Evolutionary conservation across 2,797 vertebrate species (phyloP).

Genomic region (Cossypha polioptera): DNA sequence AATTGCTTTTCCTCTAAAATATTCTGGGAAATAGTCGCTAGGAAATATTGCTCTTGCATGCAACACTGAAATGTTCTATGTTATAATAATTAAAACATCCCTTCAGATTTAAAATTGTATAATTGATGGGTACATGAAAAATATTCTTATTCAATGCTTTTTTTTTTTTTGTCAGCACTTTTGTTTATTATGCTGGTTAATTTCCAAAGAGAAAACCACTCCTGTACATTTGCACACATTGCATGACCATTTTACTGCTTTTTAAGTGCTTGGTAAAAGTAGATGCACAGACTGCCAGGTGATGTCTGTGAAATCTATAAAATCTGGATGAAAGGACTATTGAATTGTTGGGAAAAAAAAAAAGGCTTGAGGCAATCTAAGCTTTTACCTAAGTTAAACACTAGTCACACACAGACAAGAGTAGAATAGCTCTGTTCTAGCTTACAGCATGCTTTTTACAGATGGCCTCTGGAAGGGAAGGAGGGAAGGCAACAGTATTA

Average conservation of each 20-base stretch:
- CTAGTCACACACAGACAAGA: neutral
- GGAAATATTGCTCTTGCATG: neutral
- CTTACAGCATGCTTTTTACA: neutral
- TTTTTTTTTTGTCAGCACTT: neutral
- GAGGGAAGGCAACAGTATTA: neutral
- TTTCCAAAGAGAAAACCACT: neutral
- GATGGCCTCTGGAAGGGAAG: neutral
- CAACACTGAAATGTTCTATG: neutral
- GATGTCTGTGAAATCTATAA: neutral
- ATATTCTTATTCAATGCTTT: neutral
- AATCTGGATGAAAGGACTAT: neutral
- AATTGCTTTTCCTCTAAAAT: neutral
- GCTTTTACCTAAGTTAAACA: conserved; percentile 21
- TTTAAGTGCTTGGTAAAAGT: neutral
- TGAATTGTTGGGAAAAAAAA: neutral
- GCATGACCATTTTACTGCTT: neutral
- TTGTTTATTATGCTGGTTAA: neutral
- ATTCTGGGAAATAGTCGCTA: neutral
- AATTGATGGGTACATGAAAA: neutral
- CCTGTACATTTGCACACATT: neutral
- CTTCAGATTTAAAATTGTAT: neutral
- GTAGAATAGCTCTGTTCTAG: neutral
- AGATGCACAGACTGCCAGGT: neutral
- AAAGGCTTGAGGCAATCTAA: neutral
- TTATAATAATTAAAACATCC: neutral